phyloP scores from a whole-genome alignment of 1,140 invertebrate species.

The Stratiolaelaps scimitus region DNA sequence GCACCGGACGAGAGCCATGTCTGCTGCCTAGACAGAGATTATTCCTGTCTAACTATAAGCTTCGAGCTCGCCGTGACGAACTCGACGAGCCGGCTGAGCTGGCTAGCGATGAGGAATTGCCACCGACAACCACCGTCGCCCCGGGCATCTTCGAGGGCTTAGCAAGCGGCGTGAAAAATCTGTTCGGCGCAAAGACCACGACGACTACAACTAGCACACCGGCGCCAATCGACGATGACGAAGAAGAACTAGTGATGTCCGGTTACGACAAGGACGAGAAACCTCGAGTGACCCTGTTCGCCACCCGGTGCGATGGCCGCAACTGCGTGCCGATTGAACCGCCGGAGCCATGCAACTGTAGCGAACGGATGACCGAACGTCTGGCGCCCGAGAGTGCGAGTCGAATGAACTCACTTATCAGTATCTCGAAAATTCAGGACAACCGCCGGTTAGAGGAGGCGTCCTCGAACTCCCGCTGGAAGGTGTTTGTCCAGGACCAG shows the following conservation, averaged over 20 bases:
- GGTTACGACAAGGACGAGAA: constrained; percentile 1
- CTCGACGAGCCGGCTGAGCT: too few relatives aligned
- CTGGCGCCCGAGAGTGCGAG: neutral
- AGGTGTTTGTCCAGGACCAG: constrained; percentile 20
- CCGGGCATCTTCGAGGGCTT: neutral
- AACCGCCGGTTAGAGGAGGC: constrained; percentile 13
- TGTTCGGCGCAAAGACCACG: neutral
- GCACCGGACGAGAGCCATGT: too few relatives aligned
- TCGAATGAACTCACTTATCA: constrained; percentile 21
- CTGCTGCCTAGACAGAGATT: neutral
- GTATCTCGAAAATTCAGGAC: constrained; percentile 25
- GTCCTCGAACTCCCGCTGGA: constrained; percentile 23
- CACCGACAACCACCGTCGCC: neutral
- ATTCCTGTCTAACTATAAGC: neutral
- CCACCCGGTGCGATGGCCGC: constrained; percentile 9
- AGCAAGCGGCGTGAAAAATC: neutral
- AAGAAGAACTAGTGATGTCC: neutral
- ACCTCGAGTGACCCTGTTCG: constrained; percentile 6
- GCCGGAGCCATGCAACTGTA: constrained; percentile 12
- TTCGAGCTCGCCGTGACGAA: neutral
- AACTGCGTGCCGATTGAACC: constrained; percentile 2
- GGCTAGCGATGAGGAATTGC: neutral
- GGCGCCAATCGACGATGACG: neutral
- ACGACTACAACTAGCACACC: neutral
- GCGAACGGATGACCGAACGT: constrained; percentile 6